Conservation (phyloP, 2,797 vertebrate species). For the Poeciliopsis paucimaculata region DNA sequence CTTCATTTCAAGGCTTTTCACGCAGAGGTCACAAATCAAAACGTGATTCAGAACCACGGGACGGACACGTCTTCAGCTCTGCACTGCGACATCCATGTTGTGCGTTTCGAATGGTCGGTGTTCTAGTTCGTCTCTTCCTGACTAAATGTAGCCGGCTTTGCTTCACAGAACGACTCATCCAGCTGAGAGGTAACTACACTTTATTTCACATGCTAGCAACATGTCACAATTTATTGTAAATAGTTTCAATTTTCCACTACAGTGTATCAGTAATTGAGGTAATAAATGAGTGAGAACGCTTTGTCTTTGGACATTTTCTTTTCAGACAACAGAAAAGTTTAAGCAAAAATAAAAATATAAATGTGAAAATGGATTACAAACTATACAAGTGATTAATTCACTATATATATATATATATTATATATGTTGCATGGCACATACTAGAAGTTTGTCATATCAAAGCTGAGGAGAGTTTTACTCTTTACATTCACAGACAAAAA, state of each 20-base stretch:
- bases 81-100: conserved; percentile 34
- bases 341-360: not conserved
- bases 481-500: not conserved
- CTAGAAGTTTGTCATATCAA: conserved; percentile 17
- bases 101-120: conserved; percentile 4
- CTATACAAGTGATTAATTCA: not conserved
- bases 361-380: not conserved
- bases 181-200: conserved; percentile 50
- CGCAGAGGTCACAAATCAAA: not conserved
- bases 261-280: conserved; percentile 68
- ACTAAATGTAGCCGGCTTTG: conserved; percentile 66
- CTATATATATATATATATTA: not conserved
- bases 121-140: conserved; percentile 42
- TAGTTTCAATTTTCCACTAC: conserved; percentile 73
- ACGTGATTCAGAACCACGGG: conserved; percentile 9
- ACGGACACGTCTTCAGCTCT: conserved; percentile 33
- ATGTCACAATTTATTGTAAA: conserved; percentile 76
- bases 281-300: conserved; percentile 74
- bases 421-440: conserved; percentile 36
- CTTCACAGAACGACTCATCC: conserved; percentile 64
- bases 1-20: not conserved
- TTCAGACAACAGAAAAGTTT: not conserved
- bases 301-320: conserved; percentile 27
- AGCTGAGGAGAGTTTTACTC: conserved; percentile 15
- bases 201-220: conserved; percentile 62